phyloP scores from a whole-genome alignment of 2,113 vertebrate genomes.

The Eptesicus fuscus region DNA sequence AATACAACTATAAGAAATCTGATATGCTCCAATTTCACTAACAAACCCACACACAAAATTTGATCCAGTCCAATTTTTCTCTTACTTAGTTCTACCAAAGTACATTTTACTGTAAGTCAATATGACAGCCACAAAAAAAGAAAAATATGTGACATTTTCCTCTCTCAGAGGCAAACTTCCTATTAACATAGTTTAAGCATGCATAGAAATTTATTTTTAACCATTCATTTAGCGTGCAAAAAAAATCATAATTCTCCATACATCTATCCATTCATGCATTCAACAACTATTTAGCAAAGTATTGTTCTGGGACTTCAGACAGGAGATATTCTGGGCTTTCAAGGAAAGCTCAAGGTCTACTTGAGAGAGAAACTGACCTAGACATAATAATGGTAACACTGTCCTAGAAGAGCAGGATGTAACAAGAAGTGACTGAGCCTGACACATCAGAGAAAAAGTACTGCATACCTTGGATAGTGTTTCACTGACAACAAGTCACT shows the following conservation, averaged over 20 bases:
- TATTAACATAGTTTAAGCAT: background rate
- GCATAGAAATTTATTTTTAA: background rate
- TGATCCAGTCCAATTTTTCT: background rate
- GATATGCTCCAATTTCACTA: background rate
- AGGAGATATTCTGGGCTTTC: background rate
- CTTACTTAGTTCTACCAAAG: background rate
- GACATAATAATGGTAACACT: background rate
- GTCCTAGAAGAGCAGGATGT: background rate
- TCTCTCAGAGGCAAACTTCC: background rate
- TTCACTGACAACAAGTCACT: background rate
- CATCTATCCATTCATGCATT: background rate
- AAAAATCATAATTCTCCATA: background rate
- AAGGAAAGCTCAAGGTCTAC: background rate
- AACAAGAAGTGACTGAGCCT: background rate
- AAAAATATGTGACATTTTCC: background rate
- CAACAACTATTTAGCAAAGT: background rate
- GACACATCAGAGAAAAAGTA: background rate
- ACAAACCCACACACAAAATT: background rate
- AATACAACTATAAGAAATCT: conserved; percentile 21
- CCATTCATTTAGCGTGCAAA: background rate
- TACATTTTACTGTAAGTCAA: background rate
- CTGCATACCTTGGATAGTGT: background rate
- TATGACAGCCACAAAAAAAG: background rate
- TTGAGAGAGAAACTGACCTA: background rate
- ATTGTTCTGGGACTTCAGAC: background rate